Base-by-base conservation (phyloP, 2,888 invertebrate species). In the Listrodromus nycthemerus region DNA sequence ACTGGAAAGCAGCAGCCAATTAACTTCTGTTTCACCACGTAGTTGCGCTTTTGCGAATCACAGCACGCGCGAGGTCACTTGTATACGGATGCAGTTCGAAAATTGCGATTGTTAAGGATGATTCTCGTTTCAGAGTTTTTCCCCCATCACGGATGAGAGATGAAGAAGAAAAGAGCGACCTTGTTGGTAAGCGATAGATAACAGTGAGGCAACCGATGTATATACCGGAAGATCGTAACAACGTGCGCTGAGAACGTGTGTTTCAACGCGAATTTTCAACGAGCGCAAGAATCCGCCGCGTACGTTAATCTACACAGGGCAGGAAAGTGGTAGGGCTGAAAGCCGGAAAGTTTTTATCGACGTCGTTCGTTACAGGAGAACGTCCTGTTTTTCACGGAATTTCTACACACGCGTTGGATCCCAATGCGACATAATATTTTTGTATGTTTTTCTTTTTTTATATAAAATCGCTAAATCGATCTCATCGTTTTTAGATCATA, bases 261-360 rank as follows among this genome's bases (percentile, higher is more conserved):
- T 90, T 89, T 89, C 87, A 86, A 82, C 88, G 86, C 88, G 90
- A 77, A 89, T 89, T 92, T 55, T 21, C 89, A 89, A 80, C 76
- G 69, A 33, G 61, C 69, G 30, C 69, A 50, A 65, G 77, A 73
- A 73, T 50, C 58, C 67, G 58, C 24, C 21, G 67, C 65, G 74
- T 90, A 90, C 90, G 91, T 91, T 91, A 92, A 91, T 91, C 91
- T 90, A 88, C 87, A 13, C 21, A 24, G 87, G 89, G 33, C 33
- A 8, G 33, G 33, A 8, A 8, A 1, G 33, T 7, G 33, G 33
- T 33, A 8, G 89, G 74, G 69, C 77, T 80, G 76, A 77, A 80
- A 75, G 79, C 79, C 66, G 74, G 74, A 83, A 85, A 84, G 70
- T 78, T 82, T 82, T 84, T 81, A 79, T 80, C 77, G 69, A 76